phyloP scores from a whole-genome alignment of 2,113 vertebrate species.

The Protobothrops mucrosquamatus region DNA sequence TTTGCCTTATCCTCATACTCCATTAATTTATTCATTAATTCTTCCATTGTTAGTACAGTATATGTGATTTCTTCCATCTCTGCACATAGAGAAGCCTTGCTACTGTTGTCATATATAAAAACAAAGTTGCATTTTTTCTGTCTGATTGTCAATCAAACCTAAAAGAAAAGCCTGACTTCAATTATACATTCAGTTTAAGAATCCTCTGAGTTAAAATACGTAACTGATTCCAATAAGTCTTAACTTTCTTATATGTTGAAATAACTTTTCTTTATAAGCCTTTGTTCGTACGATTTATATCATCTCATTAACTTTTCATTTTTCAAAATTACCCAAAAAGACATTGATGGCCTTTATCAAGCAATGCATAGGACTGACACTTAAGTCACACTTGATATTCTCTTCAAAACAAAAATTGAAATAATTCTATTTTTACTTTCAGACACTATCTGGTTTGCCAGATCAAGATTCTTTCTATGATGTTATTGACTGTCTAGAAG shows the following conservation, averaged over 20 bases:
- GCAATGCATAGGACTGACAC: not conserved
- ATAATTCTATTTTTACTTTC: constrained; percentile 59
- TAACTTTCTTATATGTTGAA: not conserved
- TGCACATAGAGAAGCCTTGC: no score
- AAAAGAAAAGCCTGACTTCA: not conserved
- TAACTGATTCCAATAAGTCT: no score
- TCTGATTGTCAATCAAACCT: not conserved
- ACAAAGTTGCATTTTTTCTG: not conserved
- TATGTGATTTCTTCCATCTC: not conserved
- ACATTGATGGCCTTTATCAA: not conserved
- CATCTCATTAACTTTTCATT: not conserved
- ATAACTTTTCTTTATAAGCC: not conserved
- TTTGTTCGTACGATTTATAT: not conserved
- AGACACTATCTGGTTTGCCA: constrained; percentile 88
- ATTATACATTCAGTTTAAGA: not conserved
- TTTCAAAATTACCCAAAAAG: not conserved
- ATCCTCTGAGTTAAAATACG: no score
- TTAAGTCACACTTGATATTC: constrained; percentile 23
- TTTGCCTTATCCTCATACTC: not conserved
- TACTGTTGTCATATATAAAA: not conserved
- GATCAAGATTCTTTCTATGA: constrained; percentile 97
- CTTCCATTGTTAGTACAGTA: not conserved
- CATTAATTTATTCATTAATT: not conserved
- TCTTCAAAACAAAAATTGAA: constrained; percentile 58
- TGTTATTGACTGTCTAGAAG: constrained; percentile 94